These are phyloP conservation scores for Leuctra nigra DNA, from an alignment of 2,888 invertebrate genomes.

Conservation along the genomic window DNA sequence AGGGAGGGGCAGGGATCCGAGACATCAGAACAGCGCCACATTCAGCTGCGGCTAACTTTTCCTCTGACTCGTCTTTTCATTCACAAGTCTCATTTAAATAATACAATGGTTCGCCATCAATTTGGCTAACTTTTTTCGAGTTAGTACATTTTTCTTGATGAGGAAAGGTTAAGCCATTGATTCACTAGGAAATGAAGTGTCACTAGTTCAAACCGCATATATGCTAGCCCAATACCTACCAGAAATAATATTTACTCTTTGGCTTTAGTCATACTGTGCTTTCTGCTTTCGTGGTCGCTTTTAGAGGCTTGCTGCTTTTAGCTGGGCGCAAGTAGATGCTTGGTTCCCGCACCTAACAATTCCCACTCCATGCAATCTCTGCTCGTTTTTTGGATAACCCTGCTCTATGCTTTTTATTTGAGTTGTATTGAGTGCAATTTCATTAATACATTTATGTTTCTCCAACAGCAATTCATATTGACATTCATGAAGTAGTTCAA, in stretches of 20 bases:
- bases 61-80: constrained; percentile 19
- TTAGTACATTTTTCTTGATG: too few relatives aligned
- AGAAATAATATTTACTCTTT: constrained; percentile 22
- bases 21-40: constrained; percentile 27
- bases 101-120: too few relatives aligned
- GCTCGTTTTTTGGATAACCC: constrained; percentile 36
- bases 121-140: too few relatives aligned
- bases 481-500: too few relatives aligned
- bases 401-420: constrained; percentile 30
- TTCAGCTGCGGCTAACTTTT: constrained; percentile 27
- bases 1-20: constrained; percentile 27
- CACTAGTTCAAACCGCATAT: not conserved
- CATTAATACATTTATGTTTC: too few relatives aligned
- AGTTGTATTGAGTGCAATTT: too few relatives aligned
- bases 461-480: too few relatives aligned
- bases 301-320: constrained; percentile 29
- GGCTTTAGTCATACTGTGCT: constrained; percentile 28
- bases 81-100: too few relatives aligned
- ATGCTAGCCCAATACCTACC: constrained; percentile 20
- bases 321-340: constrained; percentile 31
- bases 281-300: constrained; percentile 30
- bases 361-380: constrained; percentile 25
- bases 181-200: not conserved
- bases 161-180: constrained; percentile 28
- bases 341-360: constrained; percentile 26